Percentiles rank a stretch among this genome's conserved stretches.
Evolutionary conservation across 2,888 invertebrate genomes (phyloP).

Genomic region (Cataglyphis cursor): DNA sequence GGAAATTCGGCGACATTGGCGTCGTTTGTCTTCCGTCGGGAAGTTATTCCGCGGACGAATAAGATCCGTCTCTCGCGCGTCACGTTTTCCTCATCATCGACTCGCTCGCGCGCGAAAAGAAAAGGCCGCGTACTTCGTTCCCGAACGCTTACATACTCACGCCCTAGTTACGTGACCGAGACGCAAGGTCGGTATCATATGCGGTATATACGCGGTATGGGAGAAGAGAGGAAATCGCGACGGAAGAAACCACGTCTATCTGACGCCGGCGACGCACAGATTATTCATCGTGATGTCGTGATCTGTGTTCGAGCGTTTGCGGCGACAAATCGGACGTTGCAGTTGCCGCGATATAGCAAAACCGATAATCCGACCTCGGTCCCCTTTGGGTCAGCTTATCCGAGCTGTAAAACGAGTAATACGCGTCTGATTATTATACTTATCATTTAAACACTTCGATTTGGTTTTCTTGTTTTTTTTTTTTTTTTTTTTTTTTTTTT

Average conservation of each 20-base stretch:
- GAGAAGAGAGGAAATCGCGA: conserved; percentile 32
- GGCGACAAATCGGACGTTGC: not conserved
- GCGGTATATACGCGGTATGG: conserved; percentile 40
- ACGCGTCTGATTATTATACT: not conserved
- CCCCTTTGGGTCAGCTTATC: not conserved
- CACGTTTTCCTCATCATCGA: conserved; percentile 58
- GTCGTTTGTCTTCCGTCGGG: conserved; percentile 36
- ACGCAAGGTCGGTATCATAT: conserved; percentile 66
- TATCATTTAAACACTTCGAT: not conserved
- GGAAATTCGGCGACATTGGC: conserved; percentile 25
- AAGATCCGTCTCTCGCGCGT: not conserved
- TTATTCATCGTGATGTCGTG: conserved; percentile 10
- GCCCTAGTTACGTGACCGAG: conserved; percentile 76
- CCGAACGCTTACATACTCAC: conserved; percentile 64
- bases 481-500: not conserved
- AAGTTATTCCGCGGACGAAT: conserved; percentile 25
- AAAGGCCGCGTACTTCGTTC: conserved; percentile 33
- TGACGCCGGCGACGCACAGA: conserved; percentile 62
- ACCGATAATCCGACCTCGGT: not conserved
- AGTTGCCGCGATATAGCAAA: not conserved
- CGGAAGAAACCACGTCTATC: conserved; percentile 58
- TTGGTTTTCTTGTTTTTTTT: not conserved
- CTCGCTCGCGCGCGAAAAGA: conserved; percentile 33
- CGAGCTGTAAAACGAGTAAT: not conserved
- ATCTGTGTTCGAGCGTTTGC: not conserved